Conservation (phyloP, 2,797 vertebrate genomes). For the Phyllotis vaccarum region DNA sequence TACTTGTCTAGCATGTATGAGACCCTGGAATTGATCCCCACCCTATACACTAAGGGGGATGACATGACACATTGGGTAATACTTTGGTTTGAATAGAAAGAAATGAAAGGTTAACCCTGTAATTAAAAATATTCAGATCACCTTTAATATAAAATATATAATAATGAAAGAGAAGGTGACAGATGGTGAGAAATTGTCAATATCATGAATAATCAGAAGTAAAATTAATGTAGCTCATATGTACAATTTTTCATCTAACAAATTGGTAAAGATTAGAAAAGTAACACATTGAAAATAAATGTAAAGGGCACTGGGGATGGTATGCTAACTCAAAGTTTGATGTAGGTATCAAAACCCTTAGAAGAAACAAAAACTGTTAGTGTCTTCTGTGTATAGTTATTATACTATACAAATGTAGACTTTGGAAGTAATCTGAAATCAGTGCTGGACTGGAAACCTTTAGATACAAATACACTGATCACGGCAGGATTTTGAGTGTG, state of each 20-base stretch:
- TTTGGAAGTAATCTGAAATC: constrained; percentile 26
- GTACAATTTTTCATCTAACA: background rate
- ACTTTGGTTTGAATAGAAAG: constrained; percentile 1
- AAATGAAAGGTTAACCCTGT: constrained; percentile 50
- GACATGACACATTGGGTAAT: constrained; percentile 1
- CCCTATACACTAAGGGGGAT: background rate
- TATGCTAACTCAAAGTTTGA: background rate
- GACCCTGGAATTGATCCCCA: background rate
- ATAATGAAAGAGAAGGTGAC: background rate
- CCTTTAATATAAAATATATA: background rate
- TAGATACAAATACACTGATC: background rate
- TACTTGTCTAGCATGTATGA: background rate
- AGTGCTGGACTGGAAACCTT: background rate
- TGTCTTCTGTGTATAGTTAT: background rate
- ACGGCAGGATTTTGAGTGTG: background rate
- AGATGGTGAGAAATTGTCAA: background rate
- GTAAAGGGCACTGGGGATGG: background rate
- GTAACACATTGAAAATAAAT: constrained; percentile 37
- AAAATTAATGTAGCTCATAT: background rate
- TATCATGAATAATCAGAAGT: constrained; percentile 6
- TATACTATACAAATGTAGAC: background rate
- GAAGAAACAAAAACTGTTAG: background rate
- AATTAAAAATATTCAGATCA: background rate
- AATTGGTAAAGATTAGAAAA: constrained; percentile 22
- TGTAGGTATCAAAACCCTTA: background rate